Evolutionary conservation across 2,113 vertebrate genomes (phyloP), one percentile per base, ranked within the genome.

Genomic region (Atrichornis clamosus): DNA sequence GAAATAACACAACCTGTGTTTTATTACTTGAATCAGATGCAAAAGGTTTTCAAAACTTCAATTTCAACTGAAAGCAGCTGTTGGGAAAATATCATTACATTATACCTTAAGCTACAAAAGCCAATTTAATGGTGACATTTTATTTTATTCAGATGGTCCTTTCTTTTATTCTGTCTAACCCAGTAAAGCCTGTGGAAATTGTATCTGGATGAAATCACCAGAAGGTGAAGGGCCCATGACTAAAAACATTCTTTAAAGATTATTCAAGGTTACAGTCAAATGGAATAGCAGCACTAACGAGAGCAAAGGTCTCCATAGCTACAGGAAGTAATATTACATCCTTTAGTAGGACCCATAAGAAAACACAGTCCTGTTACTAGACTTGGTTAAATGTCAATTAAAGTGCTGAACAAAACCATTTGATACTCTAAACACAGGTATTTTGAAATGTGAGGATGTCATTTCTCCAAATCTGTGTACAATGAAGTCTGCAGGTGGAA

Each of bases 121-220:
- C 94, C 96, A 97, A 95, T 98, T 98, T 98, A 98, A 98, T 98
- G 97, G 97, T 97, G 97, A 98, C 89, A 96, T 97, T 98, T 98
- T 98, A 98, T 98, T 98, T 98, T 98, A 96, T 97, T 98, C 97
- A 98, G 96, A 98, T 98, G 98, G 97, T 96, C 77, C 96, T 26
- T 83, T 95, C 96, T 97, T 97, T 98, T 98, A 95, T 98, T 98
- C 97, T 97, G 83, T 90, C 96, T 82, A 97, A 97, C 95, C 67
- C 75, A 94, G 97, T 95, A 97, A 98, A 97, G 94, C 90, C 95
- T 85, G 72, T 94, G 93, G 97, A 98, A 98, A 98, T 97, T 95
- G 84, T 97, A 98, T 98, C 97, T 98, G 97, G 96, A 98, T 98
- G 97, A 98, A 98, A 97, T 98, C 97, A 98, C 94, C 87, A 93